Evolutionary conservation across 2,888 invertebrate genomes (phyloP), one percentile per base, ranked within the genome.

Genomic region (Apodemia mormo): DNA sequence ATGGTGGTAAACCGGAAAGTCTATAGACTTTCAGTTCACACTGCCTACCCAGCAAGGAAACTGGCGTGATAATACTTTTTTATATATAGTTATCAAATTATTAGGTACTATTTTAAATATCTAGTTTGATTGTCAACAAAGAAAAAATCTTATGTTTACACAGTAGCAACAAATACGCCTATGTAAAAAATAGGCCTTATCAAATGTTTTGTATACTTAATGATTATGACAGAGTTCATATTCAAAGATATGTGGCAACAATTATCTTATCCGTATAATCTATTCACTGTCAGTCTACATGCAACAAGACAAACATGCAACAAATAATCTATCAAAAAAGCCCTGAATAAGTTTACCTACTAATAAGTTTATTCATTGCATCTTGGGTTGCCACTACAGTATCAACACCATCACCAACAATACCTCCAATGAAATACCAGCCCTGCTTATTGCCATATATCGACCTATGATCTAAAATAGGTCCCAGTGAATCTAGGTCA

Each of bases 381-480:
- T 95, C 94, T 76, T 94, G 94, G 81, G 96, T 96, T 22, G 97
- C 96, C 74, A 94, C 87, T 71, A 93, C 93, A 10, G 95, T 94
- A 81, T 95, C 95, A 14, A 91, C 82, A 68, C 96, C 95, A 79
- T 95, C 94, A 33, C 97, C 97, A 74, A 96, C 95, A 71, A 97
- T 94, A 54, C 97, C 97, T 30, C 97, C 96, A 69, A 97, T 95
- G 95, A 97, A 97, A 85, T 96, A 95, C 97, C 97, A 98, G 65
- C 97, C 97, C 73, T 95, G 95, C 80, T 93, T 94, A 86, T 96
- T 96, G 66, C 94, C 94, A 72, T 94, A 95, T 73, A 95, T 95
- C 78, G 94, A 92, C 71, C 95, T 94, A 76, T 93, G 94, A 81
- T 96, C 96, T 49, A 94, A 86, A 67, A 96, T 93, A 30, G 94